These are phyloP conservation scores for Tenthredo livida DNA, from an alignment of 2,888 invertebrate genomes.

Conservation along the genomic window DNA sequence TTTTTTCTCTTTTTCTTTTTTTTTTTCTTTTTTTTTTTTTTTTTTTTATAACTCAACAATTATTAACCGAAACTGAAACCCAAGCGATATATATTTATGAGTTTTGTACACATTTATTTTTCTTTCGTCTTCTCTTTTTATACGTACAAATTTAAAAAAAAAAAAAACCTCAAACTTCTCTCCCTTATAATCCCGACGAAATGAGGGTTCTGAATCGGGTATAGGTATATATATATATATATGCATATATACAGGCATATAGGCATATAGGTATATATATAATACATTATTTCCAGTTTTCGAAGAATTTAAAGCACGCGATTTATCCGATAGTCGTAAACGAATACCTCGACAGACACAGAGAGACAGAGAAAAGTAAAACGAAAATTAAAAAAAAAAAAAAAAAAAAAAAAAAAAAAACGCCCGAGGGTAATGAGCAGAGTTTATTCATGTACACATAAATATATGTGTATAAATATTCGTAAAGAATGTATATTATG, in stretches of 20 bases:
- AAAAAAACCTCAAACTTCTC: neutral
- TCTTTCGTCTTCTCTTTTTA: neutral
- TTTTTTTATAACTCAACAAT: neutral
- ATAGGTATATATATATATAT: neutral
- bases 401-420: neutral
- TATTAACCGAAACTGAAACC: neutral
- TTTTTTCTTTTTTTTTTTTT: neutral
- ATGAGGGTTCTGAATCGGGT: neutral
- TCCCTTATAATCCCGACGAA: conserved; percentile 5
- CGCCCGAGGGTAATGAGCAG: neutral
- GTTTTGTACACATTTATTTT: neutral
- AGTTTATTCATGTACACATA: neutral
- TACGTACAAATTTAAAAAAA: neutral
- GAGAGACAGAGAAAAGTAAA: neutral
- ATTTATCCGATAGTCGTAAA: neutral
- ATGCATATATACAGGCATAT: neutral
- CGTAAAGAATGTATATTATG: neutral
- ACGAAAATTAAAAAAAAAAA: neutral
- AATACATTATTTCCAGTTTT: neutral
- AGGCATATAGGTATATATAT: neutral
- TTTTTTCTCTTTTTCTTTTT: too few species aligned
- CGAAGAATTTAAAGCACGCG: neutral
- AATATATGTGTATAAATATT: neutral
- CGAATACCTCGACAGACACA: neutral
- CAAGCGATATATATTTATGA: neutral